phyloP scores from a whole-genome alignment of 2,888 invertebrate species.

The Microplitis deprimator region DNA sequence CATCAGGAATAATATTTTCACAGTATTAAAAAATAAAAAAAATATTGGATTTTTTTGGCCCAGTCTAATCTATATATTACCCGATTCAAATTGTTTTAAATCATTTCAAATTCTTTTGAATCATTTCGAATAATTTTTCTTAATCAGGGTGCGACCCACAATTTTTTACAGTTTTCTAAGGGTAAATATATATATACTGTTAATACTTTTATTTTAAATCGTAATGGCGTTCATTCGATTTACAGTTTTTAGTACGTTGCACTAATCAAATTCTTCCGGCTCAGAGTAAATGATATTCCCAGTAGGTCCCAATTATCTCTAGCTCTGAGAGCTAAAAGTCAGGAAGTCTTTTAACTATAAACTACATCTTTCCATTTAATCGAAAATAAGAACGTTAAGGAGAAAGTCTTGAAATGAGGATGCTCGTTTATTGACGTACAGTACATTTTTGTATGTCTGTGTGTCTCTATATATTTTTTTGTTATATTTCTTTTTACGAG shows the following conservation, averaged over 20 bases:
- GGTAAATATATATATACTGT: neutral
- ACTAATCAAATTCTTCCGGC: slow-evolving; percentile 3
- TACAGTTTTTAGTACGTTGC: neutral
- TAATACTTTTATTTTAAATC: neutral
- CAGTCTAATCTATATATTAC: too few species aligned
- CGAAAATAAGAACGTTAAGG: neutral
- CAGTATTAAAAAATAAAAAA: too few species aligned
- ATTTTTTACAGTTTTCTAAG: neutral
- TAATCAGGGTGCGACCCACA: neutral
- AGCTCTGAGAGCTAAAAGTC: neutral
- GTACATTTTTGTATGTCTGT: neutral
- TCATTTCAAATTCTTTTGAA: too few species aligned
- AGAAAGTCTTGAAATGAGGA: slow-evolving; percentile 1
- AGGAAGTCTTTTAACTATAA: slow-evolving; percentile 7
- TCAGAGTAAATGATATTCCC: slow-evolving; percentile 1
- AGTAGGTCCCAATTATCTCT: slow-evolving; percentile 2
- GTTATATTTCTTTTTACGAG: neutral
- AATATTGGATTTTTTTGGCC: too few species aligned
- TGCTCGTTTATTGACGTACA: neutral
- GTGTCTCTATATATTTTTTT: neutral
- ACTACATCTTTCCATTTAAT: slow-evolving; percentile 2
- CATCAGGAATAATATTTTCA: too few species aligned
- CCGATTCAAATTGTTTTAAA: too few species aligned
- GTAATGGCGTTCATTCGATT: neutral
- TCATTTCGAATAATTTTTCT: too few species aligned